Evolutionary conservation across 2,797 vertebrate genomes (phyloP).

Genomic region (Tapera naevia): DNA sequence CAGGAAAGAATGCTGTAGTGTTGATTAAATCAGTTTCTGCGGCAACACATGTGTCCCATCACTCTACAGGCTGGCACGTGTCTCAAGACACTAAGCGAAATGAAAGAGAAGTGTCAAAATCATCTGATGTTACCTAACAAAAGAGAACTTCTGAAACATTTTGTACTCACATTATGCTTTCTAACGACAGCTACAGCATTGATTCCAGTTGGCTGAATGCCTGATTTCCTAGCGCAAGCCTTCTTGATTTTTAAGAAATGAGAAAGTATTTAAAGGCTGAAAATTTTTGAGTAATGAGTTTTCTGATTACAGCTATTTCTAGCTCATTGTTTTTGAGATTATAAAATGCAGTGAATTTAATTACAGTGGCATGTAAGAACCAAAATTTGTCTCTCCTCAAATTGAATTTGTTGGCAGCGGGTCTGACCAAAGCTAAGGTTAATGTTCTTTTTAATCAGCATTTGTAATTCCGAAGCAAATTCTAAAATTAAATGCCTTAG

Average conservation of each 20-base stretch:
- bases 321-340: not conserved
- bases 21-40: not conserved
- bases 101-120: not conserved
- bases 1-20: not conserved
- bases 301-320: not conserved
- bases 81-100: not conserved
- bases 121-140: not conserved
- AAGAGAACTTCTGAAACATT: not conserved
- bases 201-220: not conserved
- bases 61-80: not conserved
- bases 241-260: not conserved
- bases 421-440: not conserved
- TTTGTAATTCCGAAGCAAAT: not conserved
- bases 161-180: not conserved
- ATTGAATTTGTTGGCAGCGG: not conserved
- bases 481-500: not conserved
- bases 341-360: not conserved
- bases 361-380: not conserved
- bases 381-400: not conserved
- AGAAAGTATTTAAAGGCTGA: not conserved
- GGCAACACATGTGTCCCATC: not conserved
- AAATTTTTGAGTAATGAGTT: not conserved
- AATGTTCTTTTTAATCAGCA: not conserved
- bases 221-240: not conserved
- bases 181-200: not conserved